Evolutionary conservation across 1,140 invertebrate species (phyloP).

Genomic region (Globodera rostochiensis): DNA sequence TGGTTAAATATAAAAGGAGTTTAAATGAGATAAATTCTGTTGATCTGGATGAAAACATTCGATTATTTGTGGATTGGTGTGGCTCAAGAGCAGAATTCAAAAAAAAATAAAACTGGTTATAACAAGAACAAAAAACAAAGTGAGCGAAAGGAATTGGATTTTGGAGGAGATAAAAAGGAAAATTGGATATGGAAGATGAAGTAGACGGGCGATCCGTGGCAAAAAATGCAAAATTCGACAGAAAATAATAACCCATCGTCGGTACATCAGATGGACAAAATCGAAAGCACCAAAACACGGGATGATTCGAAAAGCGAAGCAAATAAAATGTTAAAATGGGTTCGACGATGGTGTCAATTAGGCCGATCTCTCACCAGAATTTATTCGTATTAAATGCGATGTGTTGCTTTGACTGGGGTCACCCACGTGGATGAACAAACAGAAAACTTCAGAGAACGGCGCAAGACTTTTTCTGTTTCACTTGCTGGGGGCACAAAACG

Average conservation of each 20-base stretch:
- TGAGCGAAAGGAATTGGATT: not conserved
- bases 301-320: not conserved
- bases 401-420: not conserved
- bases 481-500: conserved; percentile 73
- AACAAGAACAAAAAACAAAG: not conserved
- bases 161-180: not conserved
- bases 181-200: not conserved
- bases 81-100: not conserved
- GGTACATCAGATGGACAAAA: not conserved
- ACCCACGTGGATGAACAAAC: not conserved
- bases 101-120: not conserved
- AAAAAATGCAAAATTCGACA: not conserved
- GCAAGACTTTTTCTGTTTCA: conserved; percentile 60
- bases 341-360: not conserved
- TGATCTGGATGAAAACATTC: no score
- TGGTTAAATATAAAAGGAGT: no score
- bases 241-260: not conserved
- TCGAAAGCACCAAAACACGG: not conserved
- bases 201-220: conserved; percentile 10
- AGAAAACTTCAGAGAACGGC: conserved; percentile 48
- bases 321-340: not conserved
- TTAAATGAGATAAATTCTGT: no score
- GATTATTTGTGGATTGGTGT: no score
- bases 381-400: not conserved
- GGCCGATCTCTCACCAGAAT: no score